Conservation (phyloP, 2,797 vertebrate species). For the Gobionotothen gibberifrons region DNA sequence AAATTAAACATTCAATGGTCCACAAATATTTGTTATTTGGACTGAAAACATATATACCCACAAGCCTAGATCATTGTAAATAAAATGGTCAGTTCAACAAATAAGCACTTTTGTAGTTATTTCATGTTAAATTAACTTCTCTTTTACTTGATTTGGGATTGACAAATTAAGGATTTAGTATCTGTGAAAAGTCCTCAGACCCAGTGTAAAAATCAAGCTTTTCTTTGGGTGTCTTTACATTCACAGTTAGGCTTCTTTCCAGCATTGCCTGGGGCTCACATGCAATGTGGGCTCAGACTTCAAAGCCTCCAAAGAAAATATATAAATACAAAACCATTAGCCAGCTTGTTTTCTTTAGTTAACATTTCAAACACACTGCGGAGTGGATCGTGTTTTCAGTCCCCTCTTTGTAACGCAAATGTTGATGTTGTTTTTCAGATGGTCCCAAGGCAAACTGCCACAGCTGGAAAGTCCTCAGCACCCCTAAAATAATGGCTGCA, state of each 20-base stretch:
- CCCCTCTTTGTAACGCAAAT: conserved; percentile 57
- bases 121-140: background rate
- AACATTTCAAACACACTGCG: conserved; percentile 82
- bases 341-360: conserved; percentile 83
- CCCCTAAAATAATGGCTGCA: conserved; percentile 55
- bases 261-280: conserved; percentile 63
- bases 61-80: background rate
- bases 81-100: background rate
- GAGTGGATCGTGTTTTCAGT: conserved; percentile 77
- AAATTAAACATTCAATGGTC: conserved; percentile 15
- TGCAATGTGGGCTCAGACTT: conserved; percentile 72
- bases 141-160: background rate
- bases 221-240: conserved; percentile 62
- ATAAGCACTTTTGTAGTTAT: background rate
- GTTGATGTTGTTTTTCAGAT: conserved; percentile 77
- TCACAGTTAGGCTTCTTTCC: conserved; percentile 61
- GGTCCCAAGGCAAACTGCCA: conserved; percentile 59
- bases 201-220: conserved; percentile 63
- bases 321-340: conserved; percentile 86
- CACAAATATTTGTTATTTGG: background rate
- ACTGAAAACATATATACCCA: conserved; percentile 7
- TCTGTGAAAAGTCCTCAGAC: conserved; percentile 27
- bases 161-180: conserved; percentile 13
- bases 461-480: conserved; percentile 67
- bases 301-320: conserved; percentile 84